Evolutionary conservation across 2,888 invertebrate genomes (phyloP).

Genomic region (Thereva nobilitata): DNA sequence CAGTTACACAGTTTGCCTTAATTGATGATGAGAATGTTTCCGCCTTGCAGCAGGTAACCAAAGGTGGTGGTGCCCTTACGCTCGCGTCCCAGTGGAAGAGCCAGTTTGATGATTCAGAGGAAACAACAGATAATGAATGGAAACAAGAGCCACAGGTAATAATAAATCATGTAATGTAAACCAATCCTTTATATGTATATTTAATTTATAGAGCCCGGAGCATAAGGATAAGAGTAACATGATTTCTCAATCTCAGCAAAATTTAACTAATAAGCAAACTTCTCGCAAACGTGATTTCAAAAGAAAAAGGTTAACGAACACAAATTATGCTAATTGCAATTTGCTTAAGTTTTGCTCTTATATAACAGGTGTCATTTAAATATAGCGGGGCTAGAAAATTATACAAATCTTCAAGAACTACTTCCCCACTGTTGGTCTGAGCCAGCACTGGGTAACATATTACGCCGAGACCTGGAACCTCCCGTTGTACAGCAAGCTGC

Average conservation of each 20-base stretch:
- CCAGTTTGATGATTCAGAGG: slow-evolving; percentile 94
- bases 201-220: slow-evolving; percentile 55
- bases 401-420: slow-evolving; percentile 68
- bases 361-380: slow-evolving; percentile 66
- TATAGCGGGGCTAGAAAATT: slow-evolving; percentile 80
- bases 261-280: slow-evolving; percentile 49
- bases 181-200: slow-evolving; percentile 46
- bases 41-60: slow-evolving; percentile 84
- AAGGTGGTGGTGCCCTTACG: slow-evolving; percentile 86
- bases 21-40: slow-evolving; percentile 94
- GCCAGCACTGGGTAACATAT: slow-evolving; percentile 66
- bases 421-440: slow-evolving; percentile 77
- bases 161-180: not conserved
- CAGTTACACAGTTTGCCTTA: slow-evolving; percentile 86
- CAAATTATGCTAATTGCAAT: slow-evolving; percentile 19
- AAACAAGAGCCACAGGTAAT: slow-evolving; percentile 72
- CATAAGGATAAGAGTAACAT: slow-evolving; percentile 54
- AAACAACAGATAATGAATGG: slow-evolving; percentile 93
- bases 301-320: slow-evolving; percentile 44
- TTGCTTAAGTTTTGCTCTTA: slow-evolving; percentile 6
- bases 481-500: slow-evolving; percentile 85
- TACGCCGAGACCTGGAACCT: slow-evolving; percentile 71
- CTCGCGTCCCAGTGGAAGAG: slow-evolving; percentile 94
- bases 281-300: slow-evolving; percentile 44
- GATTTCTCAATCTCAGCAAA: slow-evolving; percentile 54